Evolutionary conservation across 1,140 invertebrate genomes (phyloP).

Genomic region (Oppia nitens): DNA sequence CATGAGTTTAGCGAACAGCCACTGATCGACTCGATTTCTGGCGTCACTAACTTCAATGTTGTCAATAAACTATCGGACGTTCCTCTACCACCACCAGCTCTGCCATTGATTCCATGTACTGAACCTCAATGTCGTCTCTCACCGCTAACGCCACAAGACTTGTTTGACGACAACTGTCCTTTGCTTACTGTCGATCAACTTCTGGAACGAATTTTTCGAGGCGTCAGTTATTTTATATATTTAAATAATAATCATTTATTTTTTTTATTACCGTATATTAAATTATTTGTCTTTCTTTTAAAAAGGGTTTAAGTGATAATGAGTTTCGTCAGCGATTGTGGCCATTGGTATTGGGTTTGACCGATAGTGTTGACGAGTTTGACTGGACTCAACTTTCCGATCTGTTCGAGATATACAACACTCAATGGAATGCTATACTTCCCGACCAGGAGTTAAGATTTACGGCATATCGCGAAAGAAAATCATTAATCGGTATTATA

Average conservation of each 20-base stretch:
- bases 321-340: constrained; percentile 9
- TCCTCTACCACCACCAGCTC: constrained; percentile 12
- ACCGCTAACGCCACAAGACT: constrained; percentile 12
- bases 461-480: constrained; percentile 67
- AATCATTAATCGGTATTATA: constrained; percentile 77
- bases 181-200: background rate
- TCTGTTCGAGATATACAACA: constrained; percentile 8
- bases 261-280: constrained; percentile 2
- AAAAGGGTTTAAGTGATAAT: constrained; percentile 12
- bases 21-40: too few species aligned
- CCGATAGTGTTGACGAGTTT: background rate
- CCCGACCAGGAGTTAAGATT: constrained; percentile 73
- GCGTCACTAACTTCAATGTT: background rate
- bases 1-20: background rate
- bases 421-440: constrained; percentile 81
- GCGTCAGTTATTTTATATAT: constrained; percentile 1
- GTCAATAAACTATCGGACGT: background rate
- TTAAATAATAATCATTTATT: background rate
- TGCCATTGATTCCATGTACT: constrained; percentile 15
- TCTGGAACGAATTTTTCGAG: constrained; percentile 12
- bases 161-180: background rate
- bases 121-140: constrained; percentile 6
- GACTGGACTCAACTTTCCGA: constrained; percentile 12
- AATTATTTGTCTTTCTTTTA: background rate
- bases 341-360: constrained; percentile 15